Percentiles rank a stretch among this genome's conserved stretches.
Evolutionary conservation across 2,797 vertebrate genomes (phyloP).

Genomic region (Enteromius mattozi): DNA sequence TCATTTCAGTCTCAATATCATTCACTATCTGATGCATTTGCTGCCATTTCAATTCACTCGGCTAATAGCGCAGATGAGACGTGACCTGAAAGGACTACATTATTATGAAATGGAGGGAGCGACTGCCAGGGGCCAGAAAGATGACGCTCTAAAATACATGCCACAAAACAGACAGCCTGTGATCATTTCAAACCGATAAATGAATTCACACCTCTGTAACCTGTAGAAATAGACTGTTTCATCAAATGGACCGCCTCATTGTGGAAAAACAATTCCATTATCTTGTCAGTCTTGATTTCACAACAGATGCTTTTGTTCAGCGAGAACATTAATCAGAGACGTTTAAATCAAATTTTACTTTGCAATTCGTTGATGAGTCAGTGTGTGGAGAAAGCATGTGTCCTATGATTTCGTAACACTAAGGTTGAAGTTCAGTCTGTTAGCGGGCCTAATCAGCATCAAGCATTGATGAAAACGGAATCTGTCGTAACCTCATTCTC

Average conservation of each 20-base stretch:
- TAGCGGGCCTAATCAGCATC: slow-evolving; percentile 68
- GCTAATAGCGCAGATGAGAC: slow-evolving; percentile 6
- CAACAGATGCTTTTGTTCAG: slow-evolving; percentile 6
- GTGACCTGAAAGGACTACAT: slow-evolving; percentile 24
- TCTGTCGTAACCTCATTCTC: slow-evolving; percentile 3
- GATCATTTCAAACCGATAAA: slow-evolving; percentile 22
- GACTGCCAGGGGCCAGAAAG: slow-evolving; percentile 31
- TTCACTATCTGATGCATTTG: slow-evolving; percentile 13
- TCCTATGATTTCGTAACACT: neutral
- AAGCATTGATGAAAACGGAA: slow-evolving; percentile 54
- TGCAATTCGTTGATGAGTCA: neutral
- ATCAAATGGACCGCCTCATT: neutral
- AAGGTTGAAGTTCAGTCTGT: slow-evolving; percentile 53
- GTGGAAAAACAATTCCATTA: slow-evolving; percentile 11
- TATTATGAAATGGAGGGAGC: slow-evolving; percentile 19
- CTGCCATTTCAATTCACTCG: slow-evolving; percentile 19
- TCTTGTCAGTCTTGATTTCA: neutral
- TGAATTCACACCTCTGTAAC: slow-evolving; percentile 23
- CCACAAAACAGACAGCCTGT: neutral
- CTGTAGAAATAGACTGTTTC: slow-evolving; percentile 16
- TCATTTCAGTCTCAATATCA: neutral
- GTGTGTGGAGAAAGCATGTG: neutral
- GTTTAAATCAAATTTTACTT: neutral
- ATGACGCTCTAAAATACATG: slow-evolving; percentile 26
- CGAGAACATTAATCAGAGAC: slow-evolving; percentile 17